These are phyloP conservation scores for Junonia oenone DNA, from an alignment of 2,888 invertebrate genomes.

Conservation along the genomic window DNA sequence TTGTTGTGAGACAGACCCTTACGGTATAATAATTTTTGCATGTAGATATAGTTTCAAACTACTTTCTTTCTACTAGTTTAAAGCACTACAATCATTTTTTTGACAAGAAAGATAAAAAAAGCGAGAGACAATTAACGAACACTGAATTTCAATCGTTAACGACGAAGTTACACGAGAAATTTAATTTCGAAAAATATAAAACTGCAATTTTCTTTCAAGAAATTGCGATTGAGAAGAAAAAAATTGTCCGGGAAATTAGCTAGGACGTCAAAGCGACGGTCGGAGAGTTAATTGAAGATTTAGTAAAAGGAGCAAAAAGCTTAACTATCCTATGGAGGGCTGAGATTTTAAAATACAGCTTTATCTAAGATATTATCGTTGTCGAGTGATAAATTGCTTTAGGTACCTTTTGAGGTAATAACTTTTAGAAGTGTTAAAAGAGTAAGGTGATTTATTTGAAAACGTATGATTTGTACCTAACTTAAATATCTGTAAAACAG, in stretches of 20 bases:
- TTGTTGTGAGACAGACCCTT: no score
- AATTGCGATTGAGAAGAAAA: conserved; percentile 15
- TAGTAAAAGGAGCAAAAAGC: conserved; percentile 17
- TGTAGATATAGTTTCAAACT: no score
- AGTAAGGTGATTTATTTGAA: no score
- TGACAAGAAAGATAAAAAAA: not conserved
- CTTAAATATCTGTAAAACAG: no score
- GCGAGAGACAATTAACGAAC: not conserved
- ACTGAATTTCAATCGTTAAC: not conserved
- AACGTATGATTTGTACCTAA: no score
- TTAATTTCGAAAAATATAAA: not conserved
- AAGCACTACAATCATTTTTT: no score
- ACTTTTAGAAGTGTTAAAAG: not conserved
- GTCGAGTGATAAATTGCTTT: not conserved
- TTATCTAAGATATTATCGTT: not conserved
- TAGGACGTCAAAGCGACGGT: conserved; percentile 20
- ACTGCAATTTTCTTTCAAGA: conserved; percentile 10
- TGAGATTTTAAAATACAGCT: not conserved
- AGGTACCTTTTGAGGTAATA: no score
- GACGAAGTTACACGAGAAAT: not conserved
- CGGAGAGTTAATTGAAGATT: conserved; percentile 26
- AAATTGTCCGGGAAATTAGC: conserved; percentile 23
- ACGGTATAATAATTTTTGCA: no score
- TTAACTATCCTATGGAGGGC: conserved; percentile 3
- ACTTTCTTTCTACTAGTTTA: no score